These are phyloP conservation scores for Tiliacea citrago DNA, from an alignment of 2,888 invertebrate species.

Conservation along the genomic window DNA sequence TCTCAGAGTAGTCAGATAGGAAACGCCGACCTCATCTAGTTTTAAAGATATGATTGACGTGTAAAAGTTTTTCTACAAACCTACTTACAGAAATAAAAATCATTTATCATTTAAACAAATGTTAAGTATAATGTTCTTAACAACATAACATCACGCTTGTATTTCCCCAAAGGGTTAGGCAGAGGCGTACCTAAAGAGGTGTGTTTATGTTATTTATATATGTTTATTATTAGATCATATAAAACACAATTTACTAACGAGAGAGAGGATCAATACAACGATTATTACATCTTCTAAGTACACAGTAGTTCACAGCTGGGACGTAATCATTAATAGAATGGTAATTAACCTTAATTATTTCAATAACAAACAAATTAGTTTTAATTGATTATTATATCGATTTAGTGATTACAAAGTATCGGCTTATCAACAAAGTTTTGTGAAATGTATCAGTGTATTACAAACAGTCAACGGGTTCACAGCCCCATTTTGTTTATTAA, in stretches of 20 bases:
- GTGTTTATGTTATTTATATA: no score
- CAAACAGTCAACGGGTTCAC: background rate
- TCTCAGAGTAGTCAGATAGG: no score
- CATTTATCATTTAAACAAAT: no score
- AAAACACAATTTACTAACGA: constrained; percentile 11
- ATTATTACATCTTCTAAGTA: background rate
- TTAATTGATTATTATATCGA: constrained; percentile 17
- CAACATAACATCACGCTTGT: no score
- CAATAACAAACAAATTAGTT: constrained; percentile 20
- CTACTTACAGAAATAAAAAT: no score
- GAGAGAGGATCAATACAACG: background rate
- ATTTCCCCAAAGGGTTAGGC: no score
- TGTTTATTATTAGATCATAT: background rate
- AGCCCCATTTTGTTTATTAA: background rate
- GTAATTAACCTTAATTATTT: constrained; percentile 36
- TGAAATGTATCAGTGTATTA: constrained; percentile 22
- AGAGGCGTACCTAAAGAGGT: no score
- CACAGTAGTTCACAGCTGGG: background rate
- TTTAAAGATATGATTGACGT: no score
- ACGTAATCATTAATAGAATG: background rate
- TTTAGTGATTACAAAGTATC: constrained; percentile 14
- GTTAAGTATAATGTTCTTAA: no score
- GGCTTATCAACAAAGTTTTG: constrained; percentile 7
- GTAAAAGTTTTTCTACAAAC: no score
- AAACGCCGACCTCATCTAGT: no score